Conservation (phyloP, 1,140 invertebrate species). For the Drosophila sp. region DNA sequence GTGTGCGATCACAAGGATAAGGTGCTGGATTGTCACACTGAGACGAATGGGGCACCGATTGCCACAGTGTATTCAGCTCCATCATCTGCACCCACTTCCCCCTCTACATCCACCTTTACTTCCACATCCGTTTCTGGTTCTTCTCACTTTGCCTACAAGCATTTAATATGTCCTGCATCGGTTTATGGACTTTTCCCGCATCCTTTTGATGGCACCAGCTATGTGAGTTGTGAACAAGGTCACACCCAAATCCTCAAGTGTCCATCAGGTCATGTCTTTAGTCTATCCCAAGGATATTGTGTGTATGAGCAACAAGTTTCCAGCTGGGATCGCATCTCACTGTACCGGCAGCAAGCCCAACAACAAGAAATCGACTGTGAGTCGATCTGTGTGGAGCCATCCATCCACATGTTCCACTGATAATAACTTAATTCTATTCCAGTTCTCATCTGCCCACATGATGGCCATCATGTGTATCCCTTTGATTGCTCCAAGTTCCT, state of each 20-base stretch:
- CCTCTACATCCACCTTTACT: neutral
- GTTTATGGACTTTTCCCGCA: constrained; percentile 59
- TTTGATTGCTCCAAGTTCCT: constrained; percentile 87
- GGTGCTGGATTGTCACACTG: constrained; percentile 84
- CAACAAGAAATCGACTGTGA: constrained; percentile 23
- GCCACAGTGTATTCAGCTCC: too few relatives aligned
- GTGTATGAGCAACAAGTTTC: constrained; percentile 27
- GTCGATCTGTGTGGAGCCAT: constrained; percentile 1
- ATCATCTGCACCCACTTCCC: neutral
- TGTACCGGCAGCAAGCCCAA: constrained; percentile 1
- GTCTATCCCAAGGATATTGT: constrained; percentile 54
- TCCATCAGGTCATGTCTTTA: constrained; percentile 50
- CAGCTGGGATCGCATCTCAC: constrained; percentile 40
- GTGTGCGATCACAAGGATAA: constrained; percentile 87
- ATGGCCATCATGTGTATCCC: constrained; percentile 85
- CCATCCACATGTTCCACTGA: neutral
- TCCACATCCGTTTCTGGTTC: neutral
- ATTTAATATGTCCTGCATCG: constrained; percentile 43
- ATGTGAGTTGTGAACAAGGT: constrained; percentile 86
- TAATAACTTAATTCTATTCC: constrained; percentile 10
- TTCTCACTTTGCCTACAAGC: constrained; percentile 5
- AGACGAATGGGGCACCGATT: neutral
- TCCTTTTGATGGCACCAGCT: constrained; percentile 86
- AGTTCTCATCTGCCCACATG: constrained; percentile 81
- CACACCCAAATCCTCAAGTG: constrained; percentile 72